A percentile compares a stretch with the other conserved stretches of the same genome.
Evolutionary conservation across 2,888 invertebrate genomes (phyloP).

Genomic region (Cryptophagus acutangulus): DNA sequence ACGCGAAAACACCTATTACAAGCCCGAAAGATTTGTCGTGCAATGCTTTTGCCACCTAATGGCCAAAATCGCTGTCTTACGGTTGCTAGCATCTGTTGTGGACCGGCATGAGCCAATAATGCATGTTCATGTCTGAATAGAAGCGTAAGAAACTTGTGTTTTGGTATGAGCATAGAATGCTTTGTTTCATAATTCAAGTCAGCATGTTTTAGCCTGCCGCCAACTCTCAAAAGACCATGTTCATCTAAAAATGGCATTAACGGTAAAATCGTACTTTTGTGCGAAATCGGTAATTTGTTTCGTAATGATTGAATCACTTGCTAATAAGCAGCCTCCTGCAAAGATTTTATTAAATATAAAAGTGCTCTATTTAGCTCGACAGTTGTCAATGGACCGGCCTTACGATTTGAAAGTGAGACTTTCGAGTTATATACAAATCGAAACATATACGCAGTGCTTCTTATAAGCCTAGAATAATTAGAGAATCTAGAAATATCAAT

Average conservation of each 20-base stretch:
- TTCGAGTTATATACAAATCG: too few species aligned
- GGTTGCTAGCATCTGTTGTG: conserved; percentile 15
- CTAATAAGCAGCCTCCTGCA: too few species aligned
- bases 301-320: neutral
- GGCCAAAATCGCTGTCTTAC: too few species aligned
- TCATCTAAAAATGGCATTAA: conserved; percentile 16
- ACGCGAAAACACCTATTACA: neutral
- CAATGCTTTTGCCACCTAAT: conserved; percentile 16
- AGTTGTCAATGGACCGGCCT: too few species aligned
- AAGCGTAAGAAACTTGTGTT: conserved; percentile 12
- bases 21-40: conserved; percentile 3
- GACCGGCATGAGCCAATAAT: conserved; percentile 16
- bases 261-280: too few species aligned
- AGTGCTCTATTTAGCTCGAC: too few species aligned
- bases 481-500: too few species aligned
- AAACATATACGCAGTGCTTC: too few species aligned
- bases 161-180: conserved; percentile 14
- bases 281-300: neutral
- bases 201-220: conserved; percentile 15
- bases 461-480: too few species aligned
- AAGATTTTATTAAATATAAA: too few species aligned
- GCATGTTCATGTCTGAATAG: conserved; percentile 12
- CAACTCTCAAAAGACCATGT: conserved; percentile 13
- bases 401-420: too few species aligned
- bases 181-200: conserved; percentile 6